Conservation (phyloP, 2,888 invertebrate species). For the Dendrolimus houi region DNA sequence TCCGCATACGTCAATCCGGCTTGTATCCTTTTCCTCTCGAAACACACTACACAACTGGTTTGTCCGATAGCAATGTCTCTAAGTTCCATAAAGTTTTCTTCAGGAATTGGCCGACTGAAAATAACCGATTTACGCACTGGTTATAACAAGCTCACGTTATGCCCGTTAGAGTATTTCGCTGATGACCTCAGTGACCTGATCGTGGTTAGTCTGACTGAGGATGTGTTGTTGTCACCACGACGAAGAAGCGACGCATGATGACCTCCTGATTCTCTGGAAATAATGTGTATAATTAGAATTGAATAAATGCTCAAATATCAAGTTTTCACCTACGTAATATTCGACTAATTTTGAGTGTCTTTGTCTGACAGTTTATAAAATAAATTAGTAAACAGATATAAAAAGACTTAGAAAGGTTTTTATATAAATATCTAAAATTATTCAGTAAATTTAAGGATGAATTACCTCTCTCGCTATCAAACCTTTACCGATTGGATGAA, state of each 20-base stretch:
- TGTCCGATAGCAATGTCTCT: constrained; percentile 18
- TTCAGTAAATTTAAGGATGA: background rate
- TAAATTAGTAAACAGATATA: no score
- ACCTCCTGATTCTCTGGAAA: constrained; percentile 58
- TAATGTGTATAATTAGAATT: constrained; percentile 1
- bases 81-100: constrained; percentile 19
- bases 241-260: constrained; percentile 56
- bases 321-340: no score
- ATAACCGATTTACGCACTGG: constrained; percentile 21
- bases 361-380: no score
- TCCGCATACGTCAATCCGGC: constrained; percentile 15
- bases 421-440: background rate
- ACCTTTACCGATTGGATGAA: background rate
- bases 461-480: background rate
- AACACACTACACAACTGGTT: constrained; percentile 31
- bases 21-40: constrained; percentile 25
- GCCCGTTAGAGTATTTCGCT: constrained; percentile 54
- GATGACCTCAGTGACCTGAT: constrained; percentile 56
- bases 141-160: constrained; percentile 60
- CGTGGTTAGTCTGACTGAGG: constrained; percentile 57
- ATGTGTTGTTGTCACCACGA: constrained; percentile 58
- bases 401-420: background rate
- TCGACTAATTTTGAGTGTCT: no score
- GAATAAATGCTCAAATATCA: no score
- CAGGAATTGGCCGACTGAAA: constrained; percentile 15